A percentile compares a stretch with the other conserved stretches of the same genome.
Evolutionary conservation across 92 coral and sea anemone species (phyloP).

Genomic region (Paramuricea clavata): DNA sequence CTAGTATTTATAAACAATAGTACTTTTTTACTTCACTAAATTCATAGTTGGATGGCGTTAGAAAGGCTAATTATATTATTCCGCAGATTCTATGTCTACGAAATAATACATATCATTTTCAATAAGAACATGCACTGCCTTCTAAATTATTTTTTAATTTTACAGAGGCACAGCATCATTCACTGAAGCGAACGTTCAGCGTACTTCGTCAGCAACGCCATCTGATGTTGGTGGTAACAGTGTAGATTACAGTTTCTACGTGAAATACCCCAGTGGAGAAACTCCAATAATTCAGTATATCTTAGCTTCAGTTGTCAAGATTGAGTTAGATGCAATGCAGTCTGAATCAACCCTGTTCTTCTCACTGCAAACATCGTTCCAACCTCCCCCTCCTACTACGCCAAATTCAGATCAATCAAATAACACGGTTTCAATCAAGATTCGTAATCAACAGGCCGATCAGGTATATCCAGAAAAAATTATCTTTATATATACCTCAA

Average conservation of each 20-base stretch:
- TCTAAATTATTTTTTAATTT: not conserved
- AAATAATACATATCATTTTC: not conserved
- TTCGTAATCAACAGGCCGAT: slow-evolving; percentile 12
- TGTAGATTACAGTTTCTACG: slow-evolving; percentile 23
- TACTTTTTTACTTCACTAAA: too few relatives aligned
- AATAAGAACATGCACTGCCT: too few relatives aligned
- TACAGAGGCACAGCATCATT: not conserved
- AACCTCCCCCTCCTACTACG: not conserved
- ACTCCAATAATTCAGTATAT: slow-evolving; percentile 4
- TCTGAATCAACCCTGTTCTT: slow-evolving; percentile 11
- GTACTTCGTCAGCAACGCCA: slow-evolving; percentile 5
- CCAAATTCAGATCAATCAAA: slow-evolving; percentile 68
- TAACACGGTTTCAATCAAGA: slow-evolving; percentile 59
- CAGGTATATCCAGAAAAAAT: too few relatives aligned
- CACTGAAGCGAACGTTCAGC: slow-evolving; percentile 21
- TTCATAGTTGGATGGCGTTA: too few relatives aligned
- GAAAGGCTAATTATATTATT: too few relatives aligned
- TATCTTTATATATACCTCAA: too few relatives aligned
- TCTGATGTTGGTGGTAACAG: slow-evolving; percentile 15
- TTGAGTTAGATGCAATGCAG: slow-evolving; percentile 22
- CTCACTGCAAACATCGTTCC: slow-evolving; percentile 16
- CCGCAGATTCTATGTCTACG: too few relatives aligned
- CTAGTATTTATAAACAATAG: too few relatives aligned
- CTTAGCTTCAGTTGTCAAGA: slow-evolving; percentile 6
- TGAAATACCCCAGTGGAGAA: slow-evolving; percentile 30